A percentile compares a stretch with the other conserved stretches of the same genome.
Evolutionary conservation across 1,140 invertebrate species (phyloP).

Genomic region (Centruroides sculpturatus): DNA sequence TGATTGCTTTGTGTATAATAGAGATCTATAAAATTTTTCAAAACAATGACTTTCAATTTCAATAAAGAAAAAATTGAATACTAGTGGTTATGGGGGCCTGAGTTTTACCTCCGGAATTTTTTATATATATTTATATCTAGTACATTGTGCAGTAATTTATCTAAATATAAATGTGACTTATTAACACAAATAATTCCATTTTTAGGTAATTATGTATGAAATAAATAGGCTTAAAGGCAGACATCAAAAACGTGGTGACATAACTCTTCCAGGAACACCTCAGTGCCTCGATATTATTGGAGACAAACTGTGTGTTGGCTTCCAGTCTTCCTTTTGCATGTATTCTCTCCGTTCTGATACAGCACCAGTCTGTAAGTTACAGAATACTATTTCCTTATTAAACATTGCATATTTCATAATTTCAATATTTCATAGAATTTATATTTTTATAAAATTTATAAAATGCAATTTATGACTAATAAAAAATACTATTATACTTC

Average conservation of each 20-base stretch:
- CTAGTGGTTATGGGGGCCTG: no score
- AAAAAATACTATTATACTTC: no score
- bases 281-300: slow-evolving; percentile 77
- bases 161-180: not conserved
- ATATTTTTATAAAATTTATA: no score
- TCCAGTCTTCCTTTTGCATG: slow-evolving; percentile 75
- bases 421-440: not conserved
- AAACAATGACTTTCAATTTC: no score
- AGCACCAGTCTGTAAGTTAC: slow-evolving; percentile 11
- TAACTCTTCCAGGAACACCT: slow-evolving; percentile 74
- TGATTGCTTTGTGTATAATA: no score
- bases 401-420: not conserved
- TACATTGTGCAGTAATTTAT: no score
- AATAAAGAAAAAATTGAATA: no score
- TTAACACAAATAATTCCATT: not conserved
- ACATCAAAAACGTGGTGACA: slow-evolving; percentile 70
- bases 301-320: slow-evolving; percentile 76
- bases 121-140: no score
- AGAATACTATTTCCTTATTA: no score
- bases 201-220: slow-evolving; percentile 59
- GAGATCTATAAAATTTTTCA: no score
- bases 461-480: no score
- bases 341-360: slow-evolving; percentile 38
- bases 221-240: slow-evolving; percentile 78
- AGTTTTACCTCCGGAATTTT: no score